phyloP scores from a whole-genome alignment of 2,888 invertebrate species.

The Spicauda simplicius region DNA sequence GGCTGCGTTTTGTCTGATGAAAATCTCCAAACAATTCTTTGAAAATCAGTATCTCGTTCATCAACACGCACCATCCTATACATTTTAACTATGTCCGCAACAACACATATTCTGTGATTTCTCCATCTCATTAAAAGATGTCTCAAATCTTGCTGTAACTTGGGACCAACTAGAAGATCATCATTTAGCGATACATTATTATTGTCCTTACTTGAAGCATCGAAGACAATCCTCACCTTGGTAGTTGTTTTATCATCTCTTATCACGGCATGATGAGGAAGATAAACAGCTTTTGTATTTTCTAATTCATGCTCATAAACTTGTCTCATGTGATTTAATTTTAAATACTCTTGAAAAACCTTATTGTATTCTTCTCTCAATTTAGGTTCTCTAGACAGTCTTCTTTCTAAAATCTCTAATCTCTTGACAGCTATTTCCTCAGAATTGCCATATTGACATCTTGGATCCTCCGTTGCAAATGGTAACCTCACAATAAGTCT shows the following conservation, averaged over 20 bases:
- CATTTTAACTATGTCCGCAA: conserved; percentile 35
- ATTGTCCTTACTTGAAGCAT: conserved; percentile 35
- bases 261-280: conserved; percentile 41
- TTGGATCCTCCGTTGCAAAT: no score
- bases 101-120: background rate
- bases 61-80: conserved; percentile 23
- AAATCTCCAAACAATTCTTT: no score
- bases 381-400: no score
- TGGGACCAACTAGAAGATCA: conserved; percentile 37
- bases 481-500: no score
- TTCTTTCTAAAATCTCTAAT: no score
- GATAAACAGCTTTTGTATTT: conserved; percentile 11
- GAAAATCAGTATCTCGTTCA: conserved; percentile 25
- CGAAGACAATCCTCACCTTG: conserved; percentile 37
- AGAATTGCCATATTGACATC: no score
- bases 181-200: conserved; percentile 38
- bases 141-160: conserved; percentile 39
- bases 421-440: no score
- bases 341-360: background rate
- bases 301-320: background rate
- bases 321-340: background rate
- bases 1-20: no score
- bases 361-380: background rate
- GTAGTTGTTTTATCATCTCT: conserved; percentile 36
- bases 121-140: conserved; percentile 35